Base-by-base conservation (phyloP, 2,797 vertebrate genomes). In the Halcyon badia region DNA sequence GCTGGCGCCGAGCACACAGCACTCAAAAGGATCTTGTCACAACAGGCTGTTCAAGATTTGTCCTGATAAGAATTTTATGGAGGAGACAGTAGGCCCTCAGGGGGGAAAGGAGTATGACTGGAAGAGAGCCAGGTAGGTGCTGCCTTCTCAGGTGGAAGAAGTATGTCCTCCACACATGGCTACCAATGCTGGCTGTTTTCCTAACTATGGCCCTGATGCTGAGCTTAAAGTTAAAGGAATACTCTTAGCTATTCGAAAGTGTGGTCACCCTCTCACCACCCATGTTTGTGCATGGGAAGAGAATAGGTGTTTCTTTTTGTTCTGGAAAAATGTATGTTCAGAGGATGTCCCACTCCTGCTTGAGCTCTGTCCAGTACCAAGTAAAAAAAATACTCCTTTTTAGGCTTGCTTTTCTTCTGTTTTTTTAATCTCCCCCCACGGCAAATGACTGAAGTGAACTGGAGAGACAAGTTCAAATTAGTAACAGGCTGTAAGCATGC, bases 381-480 rank as follows among this genome's bases (percentile, higher is more conserved):
- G 41, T 30, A 10, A 10, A 52, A 73, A 75, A 33, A 25, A 5
- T 7, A 60, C 20, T 89, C 9, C 6, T 58, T 85, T 75, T 54
- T 86, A 52, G 30, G 41, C 39, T 90, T 72, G 15, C 28, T 79
- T 92, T 90, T 54, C 6, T 65, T 69, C 35, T 66, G 2, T 4
- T 4, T 49, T 70, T 70, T 57, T 31, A 61, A 39, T 75, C 28
- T 77, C 2, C 11, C 25, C 35, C 14, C 44, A 17, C 1, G n/a
- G 48, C 57, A 92, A 90, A 64, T 56, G 35, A 89, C 28, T 85
- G 81, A 91, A 93, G 48, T 70, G 90, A 96, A 78, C 62, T 83
- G 90, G 31, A 95, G 33, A 84, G 64, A 66, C 30, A 60, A 76
- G 26, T 65, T 82, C 70, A 96, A 94, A 78, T 96, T 92, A 95